phyloP scores from a whole-genome alignment of 2,888 invertebrate species.

The Parthenolecanium corni region DNA sequence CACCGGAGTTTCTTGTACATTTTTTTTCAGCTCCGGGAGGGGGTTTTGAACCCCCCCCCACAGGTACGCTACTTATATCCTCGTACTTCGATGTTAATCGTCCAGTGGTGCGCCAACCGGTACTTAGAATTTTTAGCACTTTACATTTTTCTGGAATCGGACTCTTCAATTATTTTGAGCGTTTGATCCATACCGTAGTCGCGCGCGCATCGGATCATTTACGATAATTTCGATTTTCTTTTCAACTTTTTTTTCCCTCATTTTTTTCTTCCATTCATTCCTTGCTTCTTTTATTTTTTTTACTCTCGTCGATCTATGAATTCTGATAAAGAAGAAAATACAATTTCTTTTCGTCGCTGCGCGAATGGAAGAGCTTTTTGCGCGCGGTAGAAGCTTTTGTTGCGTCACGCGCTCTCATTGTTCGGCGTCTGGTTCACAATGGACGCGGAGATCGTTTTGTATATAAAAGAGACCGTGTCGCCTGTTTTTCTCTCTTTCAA shows the following conservation, averaged over 20 bases:
- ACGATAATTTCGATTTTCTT: slow-evolving; percentile 25
- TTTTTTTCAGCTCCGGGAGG: too few relatives aligned
- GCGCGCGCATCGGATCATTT: slow-evolving; percentile 8
- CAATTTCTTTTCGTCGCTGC: slow-evolving; percentile 17
- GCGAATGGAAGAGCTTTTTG: slow-evolving; percentile 19
- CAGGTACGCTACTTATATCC: too few relatives aligned
- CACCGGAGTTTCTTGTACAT: too few relatives aligned
- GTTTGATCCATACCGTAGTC: slow-evolving; percentile 7
- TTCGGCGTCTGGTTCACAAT: slow-evolving; percentile 18
- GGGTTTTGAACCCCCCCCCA: too few relatives aligned
- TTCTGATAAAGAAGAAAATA: slow-evolving; percentile 27
- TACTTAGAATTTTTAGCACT: too few relatives aligned
- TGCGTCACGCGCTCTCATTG: slow-evolving; percentile 26
- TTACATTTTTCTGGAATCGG: too few relatives aligned
- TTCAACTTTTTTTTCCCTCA: background rate
- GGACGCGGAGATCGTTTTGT: slow-evolving; percentile 22
- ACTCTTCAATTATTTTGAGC: too few relatives aligned
- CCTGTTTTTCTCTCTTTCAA: slow-evolving; percentile 25
- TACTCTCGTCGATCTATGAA: slow-evolving; percentile 20
- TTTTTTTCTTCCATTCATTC: too few relatives aligned
- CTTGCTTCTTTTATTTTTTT: too few relatives aligned
- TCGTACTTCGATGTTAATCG: too few relatives aligned
- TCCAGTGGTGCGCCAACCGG: too few relatives aligned
- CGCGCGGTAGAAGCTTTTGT: slow-evolving; percentile 28
- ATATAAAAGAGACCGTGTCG: slow-evolving; percentile 24